A percentile compares a stretch with the other conserved stretches of the same genome.
Evolutionary conservation across 23 tunicate genomes (phyloP).

Genomic region (Halocynthia aurantium): DNA sequence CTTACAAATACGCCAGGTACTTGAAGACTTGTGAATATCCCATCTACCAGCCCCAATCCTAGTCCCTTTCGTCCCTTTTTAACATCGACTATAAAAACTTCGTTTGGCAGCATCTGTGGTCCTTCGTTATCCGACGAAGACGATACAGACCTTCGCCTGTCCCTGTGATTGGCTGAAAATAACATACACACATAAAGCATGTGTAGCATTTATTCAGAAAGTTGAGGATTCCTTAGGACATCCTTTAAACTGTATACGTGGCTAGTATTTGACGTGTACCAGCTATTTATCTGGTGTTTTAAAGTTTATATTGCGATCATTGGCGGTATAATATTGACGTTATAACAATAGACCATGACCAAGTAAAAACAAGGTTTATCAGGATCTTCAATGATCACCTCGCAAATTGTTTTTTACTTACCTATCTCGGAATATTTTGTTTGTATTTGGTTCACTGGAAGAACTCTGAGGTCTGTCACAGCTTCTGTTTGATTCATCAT

Average conservation of each 20-base stretch:
- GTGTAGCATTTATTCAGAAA: too few species aligned
- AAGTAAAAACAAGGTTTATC: too few species aligned
- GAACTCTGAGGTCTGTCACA: constrained; percentile 3
- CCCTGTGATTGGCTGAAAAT: neutral
- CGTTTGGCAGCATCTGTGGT: constrained; percentile 45
- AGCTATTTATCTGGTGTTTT: too few species aligned
- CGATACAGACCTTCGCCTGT: neutral
- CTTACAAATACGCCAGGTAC: constrained; percentile 74
- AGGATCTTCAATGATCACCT: too few species aligned
- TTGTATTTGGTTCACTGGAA: constrained; percentile 1
- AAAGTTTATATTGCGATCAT: too few species aligned
- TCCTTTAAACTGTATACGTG: too few species aligned
- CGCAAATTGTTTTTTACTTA: neutral
- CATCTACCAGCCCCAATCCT: constrained; percentile 79
- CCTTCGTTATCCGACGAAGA: constrained; percentile 2
- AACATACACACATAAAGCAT: too few species aligned
- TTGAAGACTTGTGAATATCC: constrained; percentile 44
- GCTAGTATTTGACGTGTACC: too few species aligned
- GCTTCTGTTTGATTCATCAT: too few species aligned
- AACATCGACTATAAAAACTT: constrained; percentile 87
- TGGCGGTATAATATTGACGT: too few species aligned
- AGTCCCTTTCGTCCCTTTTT: constrained; percentile 61
- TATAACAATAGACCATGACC: too few species aligned
- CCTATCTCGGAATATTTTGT: constrained; percentile 25
- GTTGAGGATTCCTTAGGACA: too few species aligned